phyloP scores from a whole-genome alignment of 2,888 invertebrate species.

The Perithous albicinctus region DNA sequence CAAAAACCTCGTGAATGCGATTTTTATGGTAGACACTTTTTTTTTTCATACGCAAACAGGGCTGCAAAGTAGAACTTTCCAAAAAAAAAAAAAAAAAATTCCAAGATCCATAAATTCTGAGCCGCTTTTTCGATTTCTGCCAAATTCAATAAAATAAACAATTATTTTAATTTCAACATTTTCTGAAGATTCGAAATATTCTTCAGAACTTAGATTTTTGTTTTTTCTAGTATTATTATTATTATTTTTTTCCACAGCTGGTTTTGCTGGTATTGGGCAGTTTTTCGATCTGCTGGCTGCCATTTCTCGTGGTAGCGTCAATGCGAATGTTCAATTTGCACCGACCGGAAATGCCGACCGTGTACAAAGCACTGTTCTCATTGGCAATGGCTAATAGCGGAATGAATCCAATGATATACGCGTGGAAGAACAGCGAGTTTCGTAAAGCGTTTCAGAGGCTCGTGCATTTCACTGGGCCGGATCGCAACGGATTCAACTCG shows the following conservation, averaged over 20 bases:
- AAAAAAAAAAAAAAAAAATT: no score
- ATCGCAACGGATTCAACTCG: constrained; percentile 86
- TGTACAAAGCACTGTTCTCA: constrained; percentile 88
- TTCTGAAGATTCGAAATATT: neutral
- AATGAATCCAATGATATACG: constrained; percentile 93
- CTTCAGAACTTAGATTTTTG: no score
- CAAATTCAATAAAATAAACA: no score
- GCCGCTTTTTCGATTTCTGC: no score
- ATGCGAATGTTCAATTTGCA: constrained; percentile 87
- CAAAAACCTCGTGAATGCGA: no score
- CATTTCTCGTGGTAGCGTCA: constrained; percentile 90
- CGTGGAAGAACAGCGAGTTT: constrained; percentile 93
- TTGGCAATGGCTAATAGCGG: constrained; percentile 93
- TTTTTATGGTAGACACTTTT: no score
- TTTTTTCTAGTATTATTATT: no score
- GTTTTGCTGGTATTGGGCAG: constrained; percentile 92
- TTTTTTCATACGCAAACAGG: no score
- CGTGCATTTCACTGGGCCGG: constrained; percentile 88
- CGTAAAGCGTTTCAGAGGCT: constrained; percentile 90
- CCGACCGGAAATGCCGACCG: constrained; percentile 84
- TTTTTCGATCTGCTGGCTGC: constrained; percentile 93
- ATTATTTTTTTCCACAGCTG: constrained; percentile 86
- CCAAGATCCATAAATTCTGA: no score
- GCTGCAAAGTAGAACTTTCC: no score
- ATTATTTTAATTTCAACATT: constrained; percentile 5